Conservation (phyloP, 2,888 invertebrate genomes). For the Acleris holmiana region DNA sequence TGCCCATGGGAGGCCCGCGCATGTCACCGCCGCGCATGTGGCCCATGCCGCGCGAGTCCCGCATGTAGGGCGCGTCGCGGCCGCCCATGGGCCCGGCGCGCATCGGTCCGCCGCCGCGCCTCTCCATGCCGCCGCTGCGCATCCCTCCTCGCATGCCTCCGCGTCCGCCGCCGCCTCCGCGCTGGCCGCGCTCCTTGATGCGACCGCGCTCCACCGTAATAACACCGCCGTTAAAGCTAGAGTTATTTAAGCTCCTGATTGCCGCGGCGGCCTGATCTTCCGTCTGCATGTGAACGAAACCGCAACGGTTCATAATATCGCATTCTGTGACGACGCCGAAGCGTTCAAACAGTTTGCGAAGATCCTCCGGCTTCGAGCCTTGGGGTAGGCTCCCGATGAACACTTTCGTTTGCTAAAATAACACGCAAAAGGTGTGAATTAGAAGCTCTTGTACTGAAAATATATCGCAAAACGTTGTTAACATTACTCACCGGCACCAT, state of each 20-base stretch:
- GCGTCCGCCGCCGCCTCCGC: constrained; percentile 75
- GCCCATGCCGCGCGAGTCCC: constrained; percentile 33
- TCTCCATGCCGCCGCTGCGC: constrained; percentile 64
- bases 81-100: constrained; percentile 67
- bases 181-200: constrained; percentile 88
- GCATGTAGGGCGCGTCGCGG: constrained; percentile 46
- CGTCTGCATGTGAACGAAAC: constrained; percentile 96
- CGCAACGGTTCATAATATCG: constrained; percentile 97
- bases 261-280: constrained; percentile 92
- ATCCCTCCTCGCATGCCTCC: constrained; percentile 82
- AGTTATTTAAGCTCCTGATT: constrained; percentile 91
- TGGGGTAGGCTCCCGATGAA: constrained; percentile 97
- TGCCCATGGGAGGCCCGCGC: constrained; percentile 35
- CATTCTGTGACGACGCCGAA: constrained; percentile 96
- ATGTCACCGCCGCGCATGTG: constrained; percentile 35
- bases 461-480: constrained; percentile 28
- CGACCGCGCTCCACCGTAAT: constrained; percentile 94
- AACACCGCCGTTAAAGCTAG: constrained; percentile 91
- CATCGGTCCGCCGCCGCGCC: constrained; percentile 45
- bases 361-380: constrained; percentile 92
- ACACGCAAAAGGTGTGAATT: constrained; percentile 16
- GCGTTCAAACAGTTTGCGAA: constrained; percentile 92
- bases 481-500: constrained; percentile 77
- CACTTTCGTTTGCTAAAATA: constrained; percentile 90
- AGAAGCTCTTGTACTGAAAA: neutral